A percentile compares a stretch with the other conserved stretches of the same genome.
Conservation (phyloP, 2,113 vertebrate species). For the Phoenicopterus ruber region DNA sequence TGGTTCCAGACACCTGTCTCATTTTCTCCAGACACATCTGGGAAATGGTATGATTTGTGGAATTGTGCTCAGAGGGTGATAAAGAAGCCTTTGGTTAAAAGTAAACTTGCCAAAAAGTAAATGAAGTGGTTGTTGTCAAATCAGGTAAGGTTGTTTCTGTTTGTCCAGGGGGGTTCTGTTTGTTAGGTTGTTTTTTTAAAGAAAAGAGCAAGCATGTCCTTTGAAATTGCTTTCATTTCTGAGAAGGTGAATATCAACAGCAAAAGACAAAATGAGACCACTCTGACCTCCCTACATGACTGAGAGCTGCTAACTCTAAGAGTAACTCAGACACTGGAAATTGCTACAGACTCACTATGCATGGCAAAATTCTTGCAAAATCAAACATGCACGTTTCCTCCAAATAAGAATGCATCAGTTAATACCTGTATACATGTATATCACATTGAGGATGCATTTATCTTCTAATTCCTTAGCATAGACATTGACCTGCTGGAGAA, state of each 20-base stretch:
- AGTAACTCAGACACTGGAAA: not conserved
- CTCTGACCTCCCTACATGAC: not conserved
- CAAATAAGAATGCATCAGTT: not conserved
- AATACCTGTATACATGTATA: not conserved
- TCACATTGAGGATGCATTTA: not conserved
- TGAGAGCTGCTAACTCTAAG: not conserved
- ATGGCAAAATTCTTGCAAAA: not conserved
- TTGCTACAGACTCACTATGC: not conserved
- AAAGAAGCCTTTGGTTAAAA: not conserved
- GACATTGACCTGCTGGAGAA: not conserved
- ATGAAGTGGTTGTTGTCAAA: not conserved
- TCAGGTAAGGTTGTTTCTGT: not conserved
- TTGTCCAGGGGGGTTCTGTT: not conserved
- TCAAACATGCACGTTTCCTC: not conserved
- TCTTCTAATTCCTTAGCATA: not conserved
- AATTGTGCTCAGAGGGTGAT: not conserved
- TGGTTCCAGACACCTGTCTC: conserved; percentile 12
- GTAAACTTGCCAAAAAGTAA: not conserved
- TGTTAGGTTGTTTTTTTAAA: not conserved
- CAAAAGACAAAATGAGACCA: not conserved
- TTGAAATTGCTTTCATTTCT: not conserved
- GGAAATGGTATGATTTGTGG: not conserved
- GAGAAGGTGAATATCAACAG: not conserved
- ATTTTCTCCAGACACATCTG: conserved; percentile 15
- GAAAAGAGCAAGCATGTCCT: accelerated